These are phyloP conservation scores for Mycalesis mineus DNA, from an alignment of 2,888 invertebrate species.

Conservation along the genomic window DNA sequence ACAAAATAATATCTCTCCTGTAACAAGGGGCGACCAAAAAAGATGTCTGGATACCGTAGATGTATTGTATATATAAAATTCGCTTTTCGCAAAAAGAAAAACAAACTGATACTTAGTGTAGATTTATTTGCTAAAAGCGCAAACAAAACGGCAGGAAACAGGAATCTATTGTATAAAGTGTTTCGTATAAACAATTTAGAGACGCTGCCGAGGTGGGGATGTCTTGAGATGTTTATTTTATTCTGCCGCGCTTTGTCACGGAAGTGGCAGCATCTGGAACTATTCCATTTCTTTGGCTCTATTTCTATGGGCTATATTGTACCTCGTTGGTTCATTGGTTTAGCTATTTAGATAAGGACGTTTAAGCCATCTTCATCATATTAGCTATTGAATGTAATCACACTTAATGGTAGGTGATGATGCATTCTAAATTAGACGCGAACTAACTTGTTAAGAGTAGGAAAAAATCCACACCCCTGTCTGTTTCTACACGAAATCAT, in stretches of 20 bases:
- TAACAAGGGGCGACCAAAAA: neutral
- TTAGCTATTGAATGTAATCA: too few relatives aligned
- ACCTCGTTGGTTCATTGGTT: too few relatives aligned
- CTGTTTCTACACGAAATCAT: too few relatives aligned
- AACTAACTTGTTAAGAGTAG: too few relatives aligned
- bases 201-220: conserved; percentile 27
- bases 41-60: neutral
- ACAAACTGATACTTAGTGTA: conserved; percentile 14
- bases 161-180: conserved; percentile 25
- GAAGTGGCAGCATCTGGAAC: conserved; percentile 16
- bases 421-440: too few relatives aligned
- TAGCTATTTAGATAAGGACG: too few relatives aligned
- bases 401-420: too few relatives aligned
- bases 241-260: conserved; percentile 14
- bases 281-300: conserved; percentile 5
- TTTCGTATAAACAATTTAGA: conserved; percentile 30
- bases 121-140: conserved; percentile 23
- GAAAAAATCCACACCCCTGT: too few relatives aligned
- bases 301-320: neutral
- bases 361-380: too few relatives aligned
- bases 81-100: conserved; percentile 2
- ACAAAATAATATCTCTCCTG: neutral
- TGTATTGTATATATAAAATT: too few relatives aligned
- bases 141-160: conserved; percentile 18
- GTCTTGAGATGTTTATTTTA: conserved; percentile 31